Percentiles rank a stretch among this genome's conserved stretches.
Conservation (phyloP, 2,797 vertebrate species). For the Momotus momota region DNA sequence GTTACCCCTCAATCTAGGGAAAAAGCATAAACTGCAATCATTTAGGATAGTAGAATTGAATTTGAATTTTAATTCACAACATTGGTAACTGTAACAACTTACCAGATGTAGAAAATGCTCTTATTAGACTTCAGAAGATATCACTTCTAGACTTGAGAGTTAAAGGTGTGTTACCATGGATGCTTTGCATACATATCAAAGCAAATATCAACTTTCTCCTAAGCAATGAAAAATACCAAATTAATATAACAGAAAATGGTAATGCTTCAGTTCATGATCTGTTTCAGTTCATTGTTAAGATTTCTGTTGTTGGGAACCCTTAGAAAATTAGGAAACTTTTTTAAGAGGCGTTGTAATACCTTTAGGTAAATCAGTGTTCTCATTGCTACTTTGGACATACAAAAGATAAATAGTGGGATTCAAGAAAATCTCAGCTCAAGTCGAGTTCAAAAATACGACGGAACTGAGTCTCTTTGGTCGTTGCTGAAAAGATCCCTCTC, state of each 20-base stretch:
- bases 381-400: background rate
- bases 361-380: background rate
- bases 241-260: background rate
- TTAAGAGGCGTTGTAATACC: background rate
- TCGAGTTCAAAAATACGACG: background rate
- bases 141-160: background rate
- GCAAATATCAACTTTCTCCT: background rate
- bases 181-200: background rate
- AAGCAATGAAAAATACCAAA: background rate
- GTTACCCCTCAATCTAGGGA: background rate
- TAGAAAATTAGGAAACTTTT: background rate
- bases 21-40: background rate
- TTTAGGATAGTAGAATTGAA: background rate
- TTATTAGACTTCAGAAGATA: background rate
- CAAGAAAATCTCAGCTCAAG: background rate
- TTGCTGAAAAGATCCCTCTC: background rate
- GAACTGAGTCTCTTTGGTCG: background rate
- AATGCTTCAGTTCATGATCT: background rate
- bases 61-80: background rate
- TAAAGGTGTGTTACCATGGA: background rate
- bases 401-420: background rate
- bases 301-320: background rate
- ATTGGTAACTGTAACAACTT: background rate
- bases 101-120: background rate
- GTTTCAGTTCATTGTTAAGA: background rate